These are phyloP conservation scores for Nansenia antarctica DNA, from an alignment of 2,113 vertebrate genomes.

Conservation along the genomic window DNA sequence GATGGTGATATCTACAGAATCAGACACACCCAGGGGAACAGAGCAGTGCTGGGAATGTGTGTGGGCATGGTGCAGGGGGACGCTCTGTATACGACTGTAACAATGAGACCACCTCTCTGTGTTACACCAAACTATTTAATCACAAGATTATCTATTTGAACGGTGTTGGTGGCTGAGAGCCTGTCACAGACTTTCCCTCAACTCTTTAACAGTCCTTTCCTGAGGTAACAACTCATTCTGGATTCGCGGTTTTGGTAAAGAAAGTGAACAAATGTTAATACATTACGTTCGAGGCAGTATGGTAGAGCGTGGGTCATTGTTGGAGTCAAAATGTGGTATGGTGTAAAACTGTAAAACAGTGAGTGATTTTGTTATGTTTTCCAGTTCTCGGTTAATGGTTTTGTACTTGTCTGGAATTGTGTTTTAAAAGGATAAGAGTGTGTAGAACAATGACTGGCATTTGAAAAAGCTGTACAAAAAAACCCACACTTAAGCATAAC, in stretches of 20 bases:
- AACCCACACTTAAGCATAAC: constrained; percentile 9
- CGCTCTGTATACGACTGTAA: constrained; percentile 10
- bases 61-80: constrained; percentile 3
- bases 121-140: not conserved
- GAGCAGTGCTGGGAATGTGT: constrained; percentile 19
- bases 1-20: not conserved
- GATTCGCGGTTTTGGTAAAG: too few species aligned
- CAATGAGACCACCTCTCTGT: not conserved
- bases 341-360: too few species aligned
- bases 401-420: constrained; percentile 36
- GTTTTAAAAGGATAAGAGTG: constrained; percentile 36
- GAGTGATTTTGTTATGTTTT: constrained; percentile 25
- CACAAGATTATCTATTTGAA: not conserved
- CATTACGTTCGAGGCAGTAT: not conserved
- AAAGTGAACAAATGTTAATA: too few species aligned
- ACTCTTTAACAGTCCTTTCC: not conserved
- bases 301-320: not conserved
- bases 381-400: constrained; percentile 33
- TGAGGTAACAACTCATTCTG: too few species aligned
- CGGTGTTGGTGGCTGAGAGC: not conserved
- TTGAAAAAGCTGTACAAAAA: not conserved
- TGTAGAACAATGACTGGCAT: constrained; percentile 20
- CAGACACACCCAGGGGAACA: constrained; percentile 5
- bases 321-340: not conserved
- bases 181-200: not conserved